Evolutionary conservation across 2,888 invertebrate genomes (phyloP).

Genomic region (Acanthococcus lagerstroemiae): DNA sequence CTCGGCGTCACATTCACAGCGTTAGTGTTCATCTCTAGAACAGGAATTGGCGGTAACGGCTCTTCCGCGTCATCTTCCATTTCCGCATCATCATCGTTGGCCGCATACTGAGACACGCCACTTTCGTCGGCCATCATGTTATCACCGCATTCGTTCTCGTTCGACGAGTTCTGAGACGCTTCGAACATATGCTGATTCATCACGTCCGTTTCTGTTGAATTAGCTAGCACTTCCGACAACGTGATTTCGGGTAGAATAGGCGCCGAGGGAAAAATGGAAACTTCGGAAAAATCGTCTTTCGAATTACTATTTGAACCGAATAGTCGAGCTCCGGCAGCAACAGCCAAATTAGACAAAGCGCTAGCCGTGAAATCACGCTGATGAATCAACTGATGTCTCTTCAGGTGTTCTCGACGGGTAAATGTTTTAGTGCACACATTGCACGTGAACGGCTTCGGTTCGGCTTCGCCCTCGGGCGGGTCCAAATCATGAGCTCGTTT

Average conservation of each 20-base stretch:
- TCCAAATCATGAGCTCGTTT: constrained; percentile 37
- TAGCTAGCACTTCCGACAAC: constrained; percentile 26
- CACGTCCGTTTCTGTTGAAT: neutral
- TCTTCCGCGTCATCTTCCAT: constrained; percentile 32
- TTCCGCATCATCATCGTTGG: constrained; percentile 15
- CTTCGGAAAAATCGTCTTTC: constrained; percentile 15
- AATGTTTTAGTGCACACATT: constrained; percentile 37
- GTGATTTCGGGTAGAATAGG: constrained; percentile 33
- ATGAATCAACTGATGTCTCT: constrained; percentile 37
- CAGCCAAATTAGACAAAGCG: neutral
- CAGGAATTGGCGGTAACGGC: constrained; percentile 31
- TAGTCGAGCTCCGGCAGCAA: constrained; percentile 2
- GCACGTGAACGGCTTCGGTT: constrained; percentile 37
- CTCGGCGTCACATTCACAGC: constrained; percentile 19
- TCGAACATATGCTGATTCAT: constrained; percentile 7
- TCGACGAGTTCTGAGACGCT: neutral
- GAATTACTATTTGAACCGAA: constrained; percentile 2
- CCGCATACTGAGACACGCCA: neutral
- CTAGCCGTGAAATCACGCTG: constrained; percentile 30
- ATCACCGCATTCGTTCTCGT: neutral
- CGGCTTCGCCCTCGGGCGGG: constrained; percentile 33
- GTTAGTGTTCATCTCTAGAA: constrained; percentile 30
- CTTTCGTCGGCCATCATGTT: neutral
- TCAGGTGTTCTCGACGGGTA: constrained; percentile 37
- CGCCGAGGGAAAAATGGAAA: constrained; percentile 30